These are phyloP conservation scores for Leucoraja ocellata DNA, from an alignment of 2,797 vertebrate species.

Conservation along the genomic window DNA sequence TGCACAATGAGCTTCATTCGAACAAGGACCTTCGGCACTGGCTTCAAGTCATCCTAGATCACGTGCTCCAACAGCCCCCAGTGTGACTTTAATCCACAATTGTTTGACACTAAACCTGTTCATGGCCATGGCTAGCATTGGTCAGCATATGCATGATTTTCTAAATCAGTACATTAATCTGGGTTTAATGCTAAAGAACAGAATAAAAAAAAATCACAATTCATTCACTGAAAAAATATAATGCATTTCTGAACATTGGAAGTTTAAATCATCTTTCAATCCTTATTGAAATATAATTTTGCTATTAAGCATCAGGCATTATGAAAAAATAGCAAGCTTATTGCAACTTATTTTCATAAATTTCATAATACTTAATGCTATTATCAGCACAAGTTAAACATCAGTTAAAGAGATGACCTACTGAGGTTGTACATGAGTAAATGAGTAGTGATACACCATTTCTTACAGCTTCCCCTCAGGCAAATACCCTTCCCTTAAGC, in stretches of 20 bases:
- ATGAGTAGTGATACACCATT: slow-evolving; percentile 78
- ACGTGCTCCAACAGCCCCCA: background rate
- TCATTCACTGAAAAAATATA: slow-evolving; percentile 65
- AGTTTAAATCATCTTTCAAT: slow-evolving; percentile 58
- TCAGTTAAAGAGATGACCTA: slow-evolving; percentile 78
- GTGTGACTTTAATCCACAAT: background rate
- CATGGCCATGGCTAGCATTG: slow-evolving; percentile 39
- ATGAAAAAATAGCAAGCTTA: slow-evolving; percentile 49
- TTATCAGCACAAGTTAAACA: slow-evolving; percentile 77
- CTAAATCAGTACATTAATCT: slow-evolving; percentile 65
- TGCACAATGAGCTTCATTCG: no score
- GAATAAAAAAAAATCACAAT: slow-evolving; percentile 70
- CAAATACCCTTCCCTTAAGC: slow-evolving; percentile 88
- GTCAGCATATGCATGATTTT: slow-evolving; percentile 69
- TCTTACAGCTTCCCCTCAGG: slow-evolving; percentile 91
- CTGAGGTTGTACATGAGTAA: slow-evolving; percentile 76
- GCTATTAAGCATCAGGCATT: slow-evolving; percentile 48
- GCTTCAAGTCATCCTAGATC: background rate
- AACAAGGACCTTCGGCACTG: background rate
- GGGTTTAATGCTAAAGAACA: slow-evolving; percentile 72
- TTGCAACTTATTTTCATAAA: slow-evolving; percentile 49
- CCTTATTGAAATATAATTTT: slow-evolving; percentile 62
- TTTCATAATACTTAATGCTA: slow-evolving; percentile 61
- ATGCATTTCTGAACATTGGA: slow-evolving; percentile 63
- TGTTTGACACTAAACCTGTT: background rate